Percentiles rank a stretch among this genome's conserved stretches.
These are phyloP conservation scores for Helicoverpa armigera DNA, from an alignment of 1,140 invertebrate genomes.

Conservation along the genomic window DNA sequence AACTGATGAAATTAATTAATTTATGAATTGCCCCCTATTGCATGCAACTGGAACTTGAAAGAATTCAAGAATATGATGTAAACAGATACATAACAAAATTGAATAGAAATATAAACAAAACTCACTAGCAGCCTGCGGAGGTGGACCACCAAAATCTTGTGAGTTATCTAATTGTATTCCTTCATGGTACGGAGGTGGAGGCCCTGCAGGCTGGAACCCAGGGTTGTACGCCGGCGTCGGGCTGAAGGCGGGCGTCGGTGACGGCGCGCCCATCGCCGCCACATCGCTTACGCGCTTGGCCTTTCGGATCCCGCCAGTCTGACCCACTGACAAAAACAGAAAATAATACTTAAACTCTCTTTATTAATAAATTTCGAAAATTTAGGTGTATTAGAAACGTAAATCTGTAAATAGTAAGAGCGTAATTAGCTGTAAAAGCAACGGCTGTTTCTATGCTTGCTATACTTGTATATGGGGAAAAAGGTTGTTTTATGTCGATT, in stretches of 20 bases:
- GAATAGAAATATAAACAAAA: conserved; percentile 12
- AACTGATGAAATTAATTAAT: too few species aligned
- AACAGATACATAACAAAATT: too few species aligned
- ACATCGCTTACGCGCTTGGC: conserved; percentile 89
- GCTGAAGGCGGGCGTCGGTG: conserved; percentile 67
- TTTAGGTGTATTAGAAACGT: too few species aligned
- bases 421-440: not conserved
- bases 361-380: too few species aligned
- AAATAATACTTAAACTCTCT: not conserved
- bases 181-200: conserved; percentile 75
- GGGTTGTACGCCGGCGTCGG: conserved; percentile 65
- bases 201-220: conserved; percentile 64
- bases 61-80: too few species aligned
- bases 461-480: too few species aligned
- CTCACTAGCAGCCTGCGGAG: conserved; percentile 66
- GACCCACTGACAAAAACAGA: conserved; percentile 67
- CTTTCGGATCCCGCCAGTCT: conserved; percentile 82
- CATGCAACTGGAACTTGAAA: too few species aligned
- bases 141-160: conserved; percentile 66
- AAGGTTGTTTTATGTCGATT: too few species aligned
- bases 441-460: not conserved
- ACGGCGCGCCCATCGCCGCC: conserved; percentile 87
- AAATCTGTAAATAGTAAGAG: too few species aligned
- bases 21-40: too few species aligned
- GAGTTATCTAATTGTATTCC: conserved; percentile 73